Evolutionary conservation across 2,797 vertebrate genomes (phyloP).

Genomic region (Gouania willdenowi): DNA sequence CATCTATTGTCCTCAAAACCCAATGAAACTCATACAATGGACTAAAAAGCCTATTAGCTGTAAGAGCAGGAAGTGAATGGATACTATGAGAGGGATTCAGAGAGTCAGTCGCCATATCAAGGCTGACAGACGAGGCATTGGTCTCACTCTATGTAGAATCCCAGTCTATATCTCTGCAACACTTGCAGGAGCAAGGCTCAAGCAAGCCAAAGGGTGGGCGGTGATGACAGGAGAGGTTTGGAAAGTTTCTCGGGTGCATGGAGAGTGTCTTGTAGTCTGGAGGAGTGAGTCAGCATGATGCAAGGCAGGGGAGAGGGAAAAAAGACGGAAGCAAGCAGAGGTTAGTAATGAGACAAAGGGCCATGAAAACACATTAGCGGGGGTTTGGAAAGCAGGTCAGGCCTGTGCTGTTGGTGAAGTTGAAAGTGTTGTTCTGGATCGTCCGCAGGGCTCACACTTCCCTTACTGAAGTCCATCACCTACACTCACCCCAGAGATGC

Average conservation of each 20-base stretch:
- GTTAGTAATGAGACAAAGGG: constrained; percentile 2
- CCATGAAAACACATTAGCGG: constrained; percentile 11
- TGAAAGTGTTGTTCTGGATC: constrained; percentile 19
- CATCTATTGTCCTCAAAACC: constrained; percentile 19
- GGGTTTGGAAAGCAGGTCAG: constrained; percentile 25
- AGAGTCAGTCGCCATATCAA: constrained; percentile 18
- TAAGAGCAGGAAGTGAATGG: constrained; percentile 39
- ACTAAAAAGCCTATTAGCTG: constrained; percentile 38
- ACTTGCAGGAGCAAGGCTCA: constrained; percentile 27
- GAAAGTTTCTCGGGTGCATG: constrained; percentile 2
- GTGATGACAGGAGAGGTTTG: background rate
- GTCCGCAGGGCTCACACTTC: constrained; percentile 33
- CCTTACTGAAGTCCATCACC: constrained; percentile 29
- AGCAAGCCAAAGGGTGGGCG: background rate
- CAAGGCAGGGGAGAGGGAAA: background rate
- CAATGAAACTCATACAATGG: constrained; percentile 30
- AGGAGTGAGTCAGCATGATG: constrained; percentile 27
- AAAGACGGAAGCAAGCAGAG: background rate
- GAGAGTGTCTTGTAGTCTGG: constrained; percentile 8
- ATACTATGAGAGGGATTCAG: constrained; percentile 5
- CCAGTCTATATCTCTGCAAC: constrained; percentile 8
- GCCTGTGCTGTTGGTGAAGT: constrained; percentile 20
- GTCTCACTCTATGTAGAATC: constrained; percentile 3
- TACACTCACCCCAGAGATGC: background rate
- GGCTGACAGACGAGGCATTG: background rate